Percentiles rank a stretch among this genome's conserved stretches.
Evolutionary conservation across 1,140 invertebrate genomes (phyloP).

Genomic region (Heliconius hewitsoni): DNA sequence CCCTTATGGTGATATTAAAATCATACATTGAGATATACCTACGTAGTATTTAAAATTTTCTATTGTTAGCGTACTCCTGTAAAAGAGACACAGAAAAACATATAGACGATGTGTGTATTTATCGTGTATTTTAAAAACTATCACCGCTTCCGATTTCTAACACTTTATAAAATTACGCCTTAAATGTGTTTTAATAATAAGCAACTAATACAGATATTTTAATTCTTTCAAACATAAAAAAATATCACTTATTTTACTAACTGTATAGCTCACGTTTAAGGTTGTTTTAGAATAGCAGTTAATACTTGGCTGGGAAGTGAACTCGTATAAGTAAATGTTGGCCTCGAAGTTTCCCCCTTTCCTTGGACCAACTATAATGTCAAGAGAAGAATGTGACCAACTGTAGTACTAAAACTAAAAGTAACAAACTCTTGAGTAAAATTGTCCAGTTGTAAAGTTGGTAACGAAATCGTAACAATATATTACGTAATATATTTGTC

Average conservation of each 20-base stretch:
- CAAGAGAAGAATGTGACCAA: constrained; percentile 22
- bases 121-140: too few species aligned
- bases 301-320: background rate
- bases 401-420: constrained; percentile 19
- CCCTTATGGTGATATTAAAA: too few species aligned
- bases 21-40: too few species aligned
- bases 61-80: too few species aligned
- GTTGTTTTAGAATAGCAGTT: background rate
- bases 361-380: constrained; percentile 10
- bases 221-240: background rate
- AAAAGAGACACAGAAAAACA: too few species aligned
- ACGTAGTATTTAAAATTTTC: too few species aligned
- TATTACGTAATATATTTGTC: constrained; percentile 1
- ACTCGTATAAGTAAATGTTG: constrained; percentile 1
- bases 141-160: too few species aligned
- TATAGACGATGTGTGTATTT: too few species aligned
- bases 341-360: constrained; percentile 15
- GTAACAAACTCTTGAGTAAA: constrained; percentile 20
- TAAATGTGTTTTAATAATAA: too few species aligned
- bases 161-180: too few species aligned
- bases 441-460: constrained; percentile 11
- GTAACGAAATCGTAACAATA: background rate
- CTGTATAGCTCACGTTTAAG: background rate
- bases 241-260: too few species aligned
- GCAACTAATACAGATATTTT: background rate